Evolutionary conservation across 1,140 invertebrate species (phyloP), one percentile per base, ranked within the genome.

Genomic region (Caerostris darwini): DNA sequence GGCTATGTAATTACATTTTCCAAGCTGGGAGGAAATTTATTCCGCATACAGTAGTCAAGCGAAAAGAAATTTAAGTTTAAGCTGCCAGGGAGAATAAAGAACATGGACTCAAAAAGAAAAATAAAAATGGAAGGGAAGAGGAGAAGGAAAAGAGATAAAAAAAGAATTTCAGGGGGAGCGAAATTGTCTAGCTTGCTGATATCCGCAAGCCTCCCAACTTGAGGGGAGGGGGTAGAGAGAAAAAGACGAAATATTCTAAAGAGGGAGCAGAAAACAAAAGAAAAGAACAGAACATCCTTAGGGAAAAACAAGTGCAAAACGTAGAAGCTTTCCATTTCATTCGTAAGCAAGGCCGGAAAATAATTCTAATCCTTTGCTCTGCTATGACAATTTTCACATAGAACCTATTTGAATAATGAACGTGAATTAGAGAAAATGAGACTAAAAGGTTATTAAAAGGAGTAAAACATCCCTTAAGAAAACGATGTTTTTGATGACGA

Each of bases 331-430:
- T 85, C 54, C 82, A 58, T 77, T 77, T 77, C 53, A 77, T 77
- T 77, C 34, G 10, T 34, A 50, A 50, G 71, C 71, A 77, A 50
- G 53, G 53, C 34, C 81, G 58, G 19, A 92, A 92, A 92, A 83
- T 58, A 85, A 12, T 85, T 91, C 71, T 82, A 81, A 81, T 82
- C 71, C 90, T 53, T 54, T 83, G 67, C 92, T 87, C 34, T 93
- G 50, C 83, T 93, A 93, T 69, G 92, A 86, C 92, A 93, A 93
- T 93, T 93, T 93, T 93, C 83, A 71, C 92, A 87, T 92, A 67
- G 58, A 93, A 19, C 85, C 82, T 54, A 93, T 93, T 93, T 86
- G 92, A 93, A 93, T 93, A 93, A 93, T 93, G 82, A 93, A 87
- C 83, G 17, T 83, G 67, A 93, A 93, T 93, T 87, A 93, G 64